Percentiles rank a stretch among this genome's conserved stretches.
These are phyloP conservation scores for Thelohanellus kitauei DNA, from an alignment of 30 jellyfish, hydroid and myxozoan species.

Conservation along the genomic window DNA sequence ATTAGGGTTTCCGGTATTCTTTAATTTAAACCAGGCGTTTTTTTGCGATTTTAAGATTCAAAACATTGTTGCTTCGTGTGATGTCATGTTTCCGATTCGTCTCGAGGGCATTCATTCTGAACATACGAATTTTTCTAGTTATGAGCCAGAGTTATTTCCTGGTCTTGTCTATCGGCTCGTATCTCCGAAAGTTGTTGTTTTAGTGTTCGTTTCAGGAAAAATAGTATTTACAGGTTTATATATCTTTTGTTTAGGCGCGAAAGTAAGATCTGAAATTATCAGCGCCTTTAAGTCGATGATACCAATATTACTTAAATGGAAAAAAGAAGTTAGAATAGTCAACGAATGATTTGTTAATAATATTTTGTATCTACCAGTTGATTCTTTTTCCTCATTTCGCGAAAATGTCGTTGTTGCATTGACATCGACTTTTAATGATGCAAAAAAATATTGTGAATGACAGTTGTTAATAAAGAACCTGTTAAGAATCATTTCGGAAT, in stretches of 20 bases:
- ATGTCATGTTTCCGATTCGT: conserved; percentile 58
- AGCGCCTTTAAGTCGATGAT: conserved; percentile 68
- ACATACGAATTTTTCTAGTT: conserved; percentile 81
- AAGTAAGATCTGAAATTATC: conserved; percentile 65
- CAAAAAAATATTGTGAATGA: too few relatives aligned
- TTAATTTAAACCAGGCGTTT: conserved; percentile 34
- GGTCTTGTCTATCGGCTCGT: conserved; percentile 73
- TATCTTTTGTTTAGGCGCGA: too few relatives aligned
- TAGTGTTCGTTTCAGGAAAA: conserved; percentile 76
- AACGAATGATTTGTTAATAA: too few relatives aligned
- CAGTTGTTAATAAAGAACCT: too few relatives aligned
- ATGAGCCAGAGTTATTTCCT: conserved; percentile 45
- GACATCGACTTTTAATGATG: too few relatives aligned
- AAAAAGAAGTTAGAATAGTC: too few relatives aligned
- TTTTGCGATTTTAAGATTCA: conserved; percentile 73
- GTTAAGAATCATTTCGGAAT: too few relatives aligned
- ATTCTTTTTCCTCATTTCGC: too few relatives aligned
- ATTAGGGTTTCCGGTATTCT: conserved; percentile 56
- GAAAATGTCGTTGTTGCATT: too few relatives aligned
- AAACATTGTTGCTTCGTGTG: conserved; percentile 81
- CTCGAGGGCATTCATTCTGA: conserved; percentile 67
- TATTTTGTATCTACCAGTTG: too few relatives aligned
- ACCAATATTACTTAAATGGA: conserved; percentile 46
- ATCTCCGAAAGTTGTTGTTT: conserved; percentile 38
- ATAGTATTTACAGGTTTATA: conserved; percentile 52